These are phyloP conservation scores for human (Homo sapiens) DNA, from an alignment of 2,113 vertebrate species.

Conservation along the genomic window DNA sequence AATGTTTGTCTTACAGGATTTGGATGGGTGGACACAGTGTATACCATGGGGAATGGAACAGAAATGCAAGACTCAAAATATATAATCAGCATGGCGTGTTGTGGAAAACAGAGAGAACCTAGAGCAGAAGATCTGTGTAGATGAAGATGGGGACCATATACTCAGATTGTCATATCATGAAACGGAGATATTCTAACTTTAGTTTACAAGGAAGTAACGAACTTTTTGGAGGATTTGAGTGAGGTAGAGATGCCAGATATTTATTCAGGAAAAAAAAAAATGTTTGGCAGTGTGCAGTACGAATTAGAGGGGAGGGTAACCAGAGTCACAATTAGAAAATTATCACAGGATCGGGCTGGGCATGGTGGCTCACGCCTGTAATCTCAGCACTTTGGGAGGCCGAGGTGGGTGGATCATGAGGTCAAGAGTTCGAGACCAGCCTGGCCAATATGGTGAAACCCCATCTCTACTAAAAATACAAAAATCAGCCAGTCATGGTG, in stretches of 20 bases:
- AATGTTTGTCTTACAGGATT: background rate
- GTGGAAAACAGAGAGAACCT: background rate
- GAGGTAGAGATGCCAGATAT: background rate
- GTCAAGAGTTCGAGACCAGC: too few relatives aligned
- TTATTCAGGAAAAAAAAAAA: background rate
- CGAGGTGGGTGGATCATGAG: too few relatives aligned
- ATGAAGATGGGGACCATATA: background rate
- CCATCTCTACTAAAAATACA: too few relatives aligned
- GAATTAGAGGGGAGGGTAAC: background rate
- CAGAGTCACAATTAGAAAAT: constrained; percentile 1
- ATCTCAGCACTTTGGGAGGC: too few relatives aligned
- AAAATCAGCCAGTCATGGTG: too few relatives aligned
- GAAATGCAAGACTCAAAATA: background rate
- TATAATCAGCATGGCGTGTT: background rate
- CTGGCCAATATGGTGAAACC: too few relatives aligned
- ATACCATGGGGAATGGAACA: background rate
- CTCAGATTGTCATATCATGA: background rate
- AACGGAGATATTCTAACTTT: background rate
- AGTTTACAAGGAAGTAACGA: background rate
- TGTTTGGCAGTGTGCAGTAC: background rate
- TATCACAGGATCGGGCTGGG: background rate
- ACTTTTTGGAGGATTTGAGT: background rate
- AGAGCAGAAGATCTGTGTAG: background rate
- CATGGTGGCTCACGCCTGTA: too few relatives aligned
- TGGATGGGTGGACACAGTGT: background rate